These are phyloP conservation scores for Cyprinella venusta DNA, from an alignment of 2,797 vertebrate genomes.

Conservation along the genomic window DNA sequence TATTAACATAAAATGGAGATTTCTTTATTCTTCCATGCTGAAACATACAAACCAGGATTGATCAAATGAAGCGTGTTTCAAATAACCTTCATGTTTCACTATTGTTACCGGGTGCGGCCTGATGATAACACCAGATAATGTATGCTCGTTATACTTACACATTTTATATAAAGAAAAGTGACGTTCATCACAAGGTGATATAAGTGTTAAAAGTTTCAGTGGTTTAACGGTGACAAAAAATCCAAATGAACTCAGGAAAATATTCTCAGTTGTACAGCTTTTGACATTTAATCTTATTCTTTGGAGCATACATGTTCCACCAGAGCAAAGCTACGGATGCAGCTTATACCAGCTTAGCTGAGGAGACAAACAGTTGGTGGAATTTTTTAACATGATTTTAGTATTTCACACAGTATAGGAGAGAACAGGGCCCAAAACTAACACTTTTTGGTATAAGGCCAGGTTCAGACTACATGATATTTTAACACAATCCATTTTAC, in stretches of 20 bases:
- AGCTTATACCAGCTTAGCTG: constrained; percentile 26
- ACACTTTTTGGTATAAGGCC: neutral
- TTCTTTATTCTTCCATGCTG: constrained; percentile 63
- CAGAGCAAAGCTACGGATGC: constrained; percentile 24
- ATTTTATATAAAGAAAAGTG: neutral
- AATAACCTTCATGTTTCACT: constrained; percentile 54
- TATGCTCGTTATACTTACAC: neutral
- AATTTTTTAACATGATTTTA: constrained; percentile 25
- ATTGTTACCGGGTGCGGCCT: constrained; percentile 17
- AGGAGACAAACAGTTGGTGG: constrained; percentile 4
- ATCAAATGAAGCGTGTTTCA: constrained; percentile 50
- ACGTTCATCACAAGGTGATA: neutral
- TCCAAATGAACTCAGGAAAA: neutral
- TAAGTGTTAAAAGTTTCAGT: neutral
- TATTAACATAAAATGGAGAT: constrained; percentile 70
- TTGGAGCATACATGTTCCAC: constrained; percentile 34
- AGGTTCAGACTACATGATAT: neutral
- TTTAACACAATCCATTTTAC: neutral
- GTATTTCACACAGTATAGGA: constrained; percentile 10
- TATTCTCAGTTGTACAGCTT: constrained; percentile 13
- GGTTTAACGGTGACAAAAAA: neutral
- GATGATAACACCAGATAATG: constrained; percentile 3
- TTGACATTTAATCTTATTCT: constrained; percentile 45
- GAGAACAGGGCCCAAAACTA: neutral
- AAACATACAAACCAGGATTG: constrained; percentile 41